phyloP scores from a whole-genome alignment of 2,797 vertebrate species.

The Perodicticus potto region DNA sequence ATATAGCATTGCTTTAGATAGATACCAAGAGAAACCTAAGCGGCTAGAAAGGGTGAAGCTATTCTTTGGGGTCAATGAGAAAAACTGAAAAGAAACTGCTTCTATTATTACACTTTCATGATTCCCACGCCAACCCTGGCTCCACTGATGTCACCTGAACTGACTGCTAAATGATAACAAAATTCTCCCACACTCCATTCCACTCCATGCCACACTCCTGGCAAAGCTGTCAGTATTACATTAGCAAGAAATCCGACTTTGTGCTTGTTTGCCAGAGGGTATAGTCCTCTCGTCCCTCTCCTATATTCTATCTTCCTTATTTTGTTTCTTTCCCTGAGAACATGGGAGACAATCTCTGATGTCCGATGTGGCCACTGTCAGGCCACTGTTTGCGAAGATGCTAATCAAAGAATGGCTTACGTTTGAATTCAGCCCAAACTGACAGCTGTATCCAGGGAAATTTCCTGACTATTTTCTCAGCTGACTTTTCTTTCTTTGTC shows the following conservation, averaged over 20 bases:
- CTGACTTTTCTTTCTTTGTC: constrained; percentile 61
- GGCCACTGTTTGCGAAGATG: constrained; percentile 1
- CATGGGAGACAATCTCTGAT: constrained; percentile 48
- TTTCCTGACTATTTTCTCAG: constrained; percentile 53
- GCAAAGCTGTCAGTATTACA: constrained; percentile 62
- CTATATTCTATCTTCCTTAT: constrained; percentile 5
- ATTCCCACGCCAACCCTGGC: constrained; percentile 62
- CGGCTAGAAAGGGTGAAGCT: constrained; percentile 19
- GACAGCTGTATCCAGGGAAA: neutral
- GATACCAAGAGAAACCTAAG: constrained; percentile 31
- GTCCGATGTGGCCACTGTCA: neutral
- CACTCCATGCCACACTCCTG: too few species aligned
- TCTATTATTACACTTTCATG: constrained; percentile 59
- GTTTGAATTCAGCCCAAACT: constrained; percentile 57
- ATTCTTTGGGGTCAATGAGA: constrained; percentile 63
- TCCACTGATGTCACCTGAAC: constrained; percentile 70
- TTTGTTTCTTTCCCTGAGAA: constrained; percentile 64
- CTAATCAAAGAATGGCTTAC: constrained; percentile 66
- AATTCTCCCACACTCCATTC: constrained; percentile 72
- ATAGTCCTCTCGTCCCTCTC: neutral
- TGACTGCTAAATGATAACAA: constrained; percentile 70
- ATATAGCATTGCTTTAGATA: neutral
- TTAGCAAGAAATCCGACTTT: constrained; percentile 60
- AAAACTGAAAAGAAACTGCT: constrained; percentile 66
- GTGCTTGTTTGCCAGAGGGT: constrained; percentile 25